These are phyloP conservation scores for Noctua janthina DNA, from an alignment of 2,888 invertebrate species.

Conservation along the genomic window DNA sequence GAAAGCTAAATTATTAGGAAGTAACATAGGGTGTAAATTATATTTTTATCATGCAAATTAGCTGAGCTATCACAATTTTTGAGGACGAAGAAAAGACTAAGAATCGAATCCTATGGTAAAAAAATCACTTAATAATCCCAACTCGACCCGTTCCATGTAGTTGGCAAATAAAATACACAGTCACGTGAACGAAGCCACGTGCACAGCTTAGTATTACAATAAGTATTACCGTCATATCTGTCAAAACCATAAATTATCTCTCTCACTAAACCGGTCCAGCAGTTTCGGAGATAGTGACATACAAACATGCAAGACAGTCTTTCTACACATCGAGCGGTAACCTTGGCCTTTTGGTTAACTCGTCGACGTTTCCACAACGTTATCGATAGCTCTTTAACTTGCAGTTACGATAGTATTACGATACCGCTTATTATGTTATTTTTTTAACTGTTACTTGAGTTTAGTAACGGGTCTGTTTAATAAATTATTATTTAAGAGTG, in stretches of 20 bases:
- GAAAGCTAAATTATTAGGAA: too few species aligned
- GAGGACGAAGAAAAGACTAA: too few species aligned
- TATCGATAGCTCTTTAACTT: conserved; percentile 15
- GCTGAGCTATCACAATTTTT: too few species aligned
- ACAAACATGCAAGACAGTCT: conserved; percentile 42
- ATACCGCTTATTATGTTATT: background rate
- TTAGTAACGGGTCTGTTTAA: background rate
- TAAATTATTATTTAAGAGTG: background rate
- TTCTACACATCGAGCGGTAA: conserved; percentile 14
- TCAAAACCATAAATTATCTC: conserved; percentile 9
- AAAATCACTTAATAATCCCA: background rate
- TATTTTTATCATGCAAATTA: too few species aligned
- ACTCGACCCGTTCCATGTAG: background rate
- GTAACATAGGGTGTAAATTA: too few species aligned
- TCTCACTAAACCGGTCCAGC: conserved; percentile 24
- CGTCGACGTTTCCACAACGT: conserved; percentile 24
- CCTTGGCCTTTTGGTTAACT: conserved; percentile 44
- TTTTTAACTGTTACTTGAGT: conserved; percentile 2
- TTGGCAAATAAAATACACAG: background rate
- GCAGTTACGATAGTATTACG: conserved; percentile 37
- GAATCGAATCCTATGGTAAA: too few species aligned
- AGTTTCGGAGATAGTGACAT: conserved; percentile 31
- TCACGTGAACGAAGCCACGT: conserved; percentile 2
- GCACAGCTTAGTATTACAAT: background rate
- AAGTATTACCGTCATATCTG: conserved; percentile 4